Evolutionary conservation across 2,888 invertebrate species (phyloP), one percentile per base, ranked within the genome.

Genomic region (Sphaerophoria taeniata): DNA sequence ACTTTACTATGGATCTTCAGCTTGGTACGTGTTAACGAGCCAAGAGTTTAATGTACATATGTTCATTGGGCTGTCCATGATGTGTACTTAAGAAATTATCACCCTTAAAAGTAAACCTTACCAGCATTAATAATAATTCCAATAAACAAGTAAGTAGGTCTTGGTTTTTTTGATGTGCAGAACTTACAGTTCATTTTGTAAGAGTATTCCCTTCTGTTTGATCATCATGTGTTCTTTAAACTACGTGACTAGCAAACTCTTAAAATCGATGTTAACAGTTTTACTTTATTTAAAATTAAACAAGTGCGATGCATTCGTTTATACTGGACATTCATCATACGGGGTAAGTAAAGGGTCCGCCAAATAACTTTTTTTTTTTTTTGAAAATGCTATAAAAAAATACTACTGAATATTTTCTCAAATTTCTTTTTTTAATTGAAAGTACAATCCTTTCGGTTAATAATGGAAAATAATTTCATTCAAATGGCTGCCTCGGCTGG

Each of bases 31-130:
- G 24, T 24, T 24, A 24, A 24, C 24, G 24, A 24, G 24, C 1
- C 24, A 24, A 47, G 43, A 43, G 24, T 9, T 11, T 33, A 11
- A 43, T 24, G 31, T 53, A 43, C 12, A 24, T 49, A 24, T 24
- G 24, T 33, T 16, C 3, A 2, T 43, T 43, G 60, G 14, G 9
- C 47, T 49, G 34, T 24, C 58, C 49, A 65, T 49, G 31, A 24
- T 80, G 72, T 82, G 53, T 72, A 69, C 55, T n/a, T 56, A 73
- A 34, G 47, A 24, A 16, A 77, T 77, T 77, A 82, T 82, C 77
- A 31, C 24, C 24, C 24, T 2, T 2, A 12, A 16, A 47, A 9
- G n/a, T 47, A 4, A 49, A 36, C 12, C 0, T 11, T 24, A 60
- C 2, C 47, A 16, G 3, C 16, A 65, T 47, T 63, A 47, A 63